A percentile compares a stretch with the other conserved stretches of the same genome.
Evolutionary conservation across 1,140 invertebrate species (phyloP).

Genomic region (Laupala kohalensis): DNA sequence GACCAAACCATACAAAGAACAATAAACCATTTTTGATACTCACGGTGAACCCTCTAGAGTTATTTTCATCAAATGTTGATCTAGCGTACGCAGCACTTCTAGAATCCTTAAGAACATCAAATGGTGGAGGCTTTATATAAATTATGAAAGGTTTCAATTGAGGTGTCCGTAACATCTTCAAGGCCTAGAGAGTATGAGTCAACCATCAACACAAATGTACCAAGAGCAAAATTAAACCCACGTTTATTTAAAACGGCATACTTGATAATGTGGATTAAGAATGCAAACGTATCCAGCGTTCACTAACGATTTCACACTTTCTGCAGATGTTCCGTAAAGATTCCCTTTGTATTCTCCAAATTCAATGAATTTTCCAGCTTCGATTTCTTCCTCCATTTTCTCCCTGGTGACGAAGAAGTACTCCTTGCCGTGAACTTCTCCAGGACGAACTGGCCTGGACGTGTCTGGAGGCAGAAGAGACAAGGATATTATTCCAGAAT

Average conservation of each 20-base stretch:
- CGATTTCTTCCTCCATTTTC: conserved; percentile 85
- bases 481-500: no score
- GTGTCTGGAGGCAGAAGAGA: no score
- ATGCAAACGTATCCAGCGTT: conserved; percentile 81
- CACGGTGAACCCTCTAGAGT: conserved; percentile 80
- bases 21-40: no score
- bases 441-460: conserved; percentile 62
- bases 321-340: conserved; percentile 85
- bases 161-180: conserved; percentile 80
- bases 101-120: conserved; percentile 72
- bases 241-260: conserved; percentile 18
- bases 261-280: conserved; percentile 84
- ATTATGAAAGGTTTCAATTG: conserved; percentile 91
- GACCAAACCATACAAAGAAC: no score
- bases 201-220: background rate
- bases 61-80: conserved; percentile 80
- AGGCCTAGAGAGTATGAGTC: conserved; percentile 46
- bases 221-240: background rate
- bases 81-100: conserved; percentile 65
- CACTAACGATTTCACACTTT: conserved; percentile 77
- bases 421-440: conserved; percentile 86
- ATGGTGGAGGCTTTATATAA: conserved; percentile 81
- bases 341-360: conserved; percentile 96
- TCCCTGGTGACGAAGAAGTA: conserved; percentile 85
- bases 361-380: conserved; percentile 83